A percentile compares a stretch with the other conserved stretches of the same genome.
These are phyloP conservation scores for Dasypolia templi DNA, from an alignment of 2,888 invertebrate species.

Conservation along the genomic window DNA sequence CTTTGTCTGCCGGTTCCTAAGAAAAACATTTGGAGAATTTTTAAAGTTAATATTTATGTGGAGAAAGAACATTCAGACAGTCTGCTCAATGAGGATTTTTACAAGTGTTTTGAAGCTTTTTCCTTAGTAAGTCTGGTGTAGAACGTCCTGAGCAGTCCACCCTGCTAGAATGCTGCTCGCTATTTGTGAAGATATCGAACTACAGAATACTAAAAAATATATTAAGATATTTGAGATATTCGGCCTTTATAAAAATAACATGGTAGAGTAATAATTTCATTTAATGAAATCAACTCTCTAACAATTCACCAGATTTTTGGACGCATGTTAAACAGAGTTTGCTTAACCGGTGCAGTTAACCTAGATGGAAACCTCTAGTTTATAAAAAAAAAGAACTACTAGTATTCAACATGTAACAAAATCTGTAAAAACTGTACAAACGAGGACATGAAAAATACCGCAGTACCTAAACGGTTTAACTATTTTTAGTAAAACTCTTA, in stretches of 20 bases:
- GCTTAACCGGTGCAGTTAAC: background rate
- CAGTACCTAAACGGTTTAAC: conserved; percentile 53
- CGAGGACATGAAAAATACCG: conserved; percentile 48
- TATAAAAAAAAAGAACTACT: background rate
- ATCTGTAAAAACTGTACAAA: conserved; percentile 35
- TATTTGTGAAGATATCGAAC: background rate
- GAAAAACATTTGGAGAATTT: conserved; percentile 54
- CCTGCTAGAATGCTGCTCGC: background rate
- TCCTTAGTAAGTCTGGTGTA: background rate
- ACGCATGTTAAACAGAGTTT: background rate
- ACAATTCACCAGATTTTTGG: background rate
- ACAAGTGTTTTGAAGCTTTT: conserved; percentile 16
- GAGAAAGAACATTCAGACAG: conserved; percentile 29
- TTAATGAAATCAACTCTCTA: background rate
- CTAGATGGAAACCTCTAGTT: background rate
- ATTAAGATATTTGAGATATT: no score
- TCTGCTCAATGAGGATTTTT: conserved; percentile 16
- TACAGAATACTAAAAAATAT: background rate
- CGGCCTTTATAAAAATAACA: background rate
- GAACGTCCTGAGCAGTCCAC: background rate
- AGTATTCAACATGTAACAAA: background rate
- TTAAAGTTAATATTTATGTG: conserved; percentile 53
- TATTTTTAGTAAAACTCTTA: conserved; percentile 67
- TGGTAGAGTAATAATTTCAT: background rate
- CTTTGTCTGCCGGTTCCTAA: conserved; percentile 45